Percentiles rank a stretch among this genome's conserved stretches.
Conservation (phyloP, 2,113 vertebrate species). For the Thermophis baileyi region DNA sequence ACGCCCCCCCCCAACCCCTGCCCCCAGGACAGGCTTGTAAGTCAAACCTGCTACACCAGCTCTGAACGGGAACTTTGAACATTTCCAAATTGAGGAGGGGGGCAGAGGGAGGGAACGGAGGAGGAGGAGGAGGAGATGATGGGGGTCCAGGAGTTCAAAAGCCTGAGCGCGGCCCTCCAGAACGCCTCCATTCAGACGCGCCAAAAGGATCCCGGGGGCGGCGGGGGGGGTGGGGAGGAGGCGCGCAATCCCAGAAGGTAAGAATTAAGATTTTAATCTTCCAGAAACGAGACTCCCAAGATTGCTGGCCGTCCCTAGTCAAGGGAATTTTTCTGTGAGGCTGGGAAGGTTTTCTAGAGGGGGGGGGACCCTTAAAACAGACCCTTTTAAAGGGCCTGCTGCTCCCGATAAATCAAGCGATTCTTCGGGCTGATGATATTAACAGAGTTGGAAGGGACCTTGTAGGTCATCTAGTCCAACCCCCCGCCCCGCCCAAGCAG, state of each 20-base stretch:
- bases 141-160: too few species aligned
- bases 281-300: too few species aligned
- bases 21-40: conserved; percentile 35
- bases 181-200: background rate
- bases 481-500: too few species aligned
- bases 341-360: background rate
- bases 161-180: too few species aligned
- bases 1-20: background rate
- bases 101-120: too few species aligned
- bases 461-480: too few species aligned
- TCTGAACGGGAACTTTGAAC: conserved; percentile 23
- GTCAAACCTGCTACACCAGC: conserved; percentile 60
- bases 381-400: background rate
- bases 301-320: too few species aligned
- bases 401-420: background rate
- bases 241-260: background rate
- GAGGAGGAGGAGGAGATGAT: too few species aligned
- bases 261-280: background rate
- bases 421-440: background rate
- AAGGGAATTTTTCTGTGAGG: background rate
- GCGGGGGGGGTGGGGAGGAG: too few species aligned
- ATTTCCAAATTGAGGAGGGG: conserved; percentile 13
- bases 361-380: too few species aligned
- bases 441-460: too few species aligned
- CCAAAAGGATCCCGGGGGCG: background rate